A percentile compares a stretch with the other conserved stretches of the same genome.
Evolutionary conservation across 1,140 invertebrate species (phyloP).

Genomic region (Hyles euphorbiae): DNA sequence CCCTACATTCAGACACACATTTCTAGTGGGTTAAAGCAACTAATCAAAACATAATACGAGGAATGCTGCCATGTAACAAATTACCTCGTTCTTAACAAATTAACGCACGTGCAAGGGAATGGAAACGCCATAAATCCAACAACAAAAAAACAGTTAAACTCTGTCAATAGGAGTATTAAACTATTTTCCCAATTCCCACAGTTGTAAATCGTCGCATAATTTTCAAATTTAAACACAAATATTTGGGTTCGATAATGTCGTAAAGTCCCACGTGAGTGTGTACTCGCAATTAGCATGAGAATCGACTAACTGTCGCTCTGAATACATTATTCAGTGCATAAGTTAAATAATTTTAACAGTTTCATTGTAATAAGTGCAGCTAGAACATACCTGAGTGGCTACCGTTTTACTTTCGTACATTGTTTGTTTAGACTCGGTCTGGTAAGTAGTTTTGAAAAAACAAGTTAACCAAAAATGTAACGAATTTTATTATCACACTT

Average conservation of each 20-base stretch:
- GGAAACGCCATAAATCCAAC: not conserved
- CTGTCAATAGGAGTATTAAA: slow-evolving; percentile 7
- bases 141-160: slow-evolving; percentile 9
- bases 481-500: too few relatives aligned
- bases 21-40: too few relatives aligned
- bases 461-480: too few relatives aligned
- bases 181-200: slow-evolving; percentile 6
- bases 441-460: too few relatives aligned
- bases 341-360: slow-evolving; percentile 22
- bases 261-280: slow-evolving; percentile 8
- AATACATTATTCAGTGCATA: slow-evolving; percentile 45
- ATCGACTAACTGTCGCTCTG: slow-evolving; percentile 37
- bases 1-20: too few relatives aligned
- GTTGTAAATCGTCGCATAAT: slow-evolving; percentile 15
- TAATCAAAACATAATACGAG: too few relatives aligned
- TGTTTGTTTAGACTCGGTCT: too few relatives aligned
- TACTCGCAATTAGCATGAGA: slow-evolving; percentile 31
- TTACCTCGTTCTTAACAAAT: slow-evolving; percentile 1
- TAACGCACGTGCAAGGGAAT: slow-evolving; percentile 2
- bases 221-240: slow-evolving; percentile 19
- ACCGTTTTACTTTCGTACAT: too few relatives aligned
- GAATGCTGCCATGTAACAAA: too few relatives aligned
- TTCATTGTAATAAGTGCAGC: too few relatives aligned
- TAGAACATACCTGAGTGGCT: too few relatives aligned
- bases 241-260: slow-evolving; percentile 14